Base-by-base conservation (phyloP, 1,140 invertebrate species). In the Brachionus paranguensis region DNA sequence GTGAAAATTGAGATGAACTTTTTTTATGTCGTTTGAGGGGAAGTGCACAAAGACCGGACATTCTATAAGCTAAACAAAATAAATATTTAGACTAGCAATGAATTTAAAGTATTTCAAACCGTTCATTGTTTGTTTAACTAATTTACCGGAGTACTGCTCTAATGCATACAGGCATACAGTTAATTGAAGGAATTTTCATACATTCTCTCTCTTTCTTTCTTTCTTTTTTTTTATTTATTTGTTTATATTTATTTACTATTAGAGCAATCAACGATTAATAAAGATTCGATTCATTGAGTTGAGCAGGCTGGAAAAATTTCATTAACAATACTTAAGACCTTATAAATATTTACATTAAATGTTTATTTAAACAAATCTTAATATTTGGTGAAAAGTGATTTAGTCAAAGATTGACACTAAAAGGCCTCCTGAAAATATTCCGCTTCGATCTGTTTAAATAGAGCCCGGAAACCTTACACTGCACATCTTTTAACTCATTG, bases 101-200 rank as follows among this genome's bases (percentile, higher is more conserved):
- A 33, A 33, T 76, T 50, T 76, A 29, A 76, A 76, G 45, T 76
- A 76, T 76, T 76, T 76, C 72, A 76, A 76, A 76, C 72, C 47
- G 72, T 76, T 76, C 27, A 37, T 76, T 76, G 72, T 76, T 76
- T 76, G 29, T 76, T 76, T 76, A 76, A 76, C 72, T 76, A 76
- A 76, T 76, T 76, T 76, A 76, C 72, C 72, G 72, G 17, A 76
- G 72, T 27, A 76, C 43, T 76, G 45, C 43, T 76, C 41, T 24
- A 60, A 60, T 60, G 53, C 53, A 41, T 43, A 37, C 33, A 45
- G 20, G 43, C 41, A 74, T 29, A 76, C 24, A 76, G 20, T 76
- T 27, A 76, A 76, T 76, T 50, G 72, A 76, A 76, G 72, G 41
- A 76, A 76, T 50, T 50, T 24, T 50, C 7, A 47, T 27, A 7